Evolutionary conservation across 1,140 invertebrate species (phyloP), one percentile per base, ranked within the genome.

Genomic region (Idris sp.): DNA sequence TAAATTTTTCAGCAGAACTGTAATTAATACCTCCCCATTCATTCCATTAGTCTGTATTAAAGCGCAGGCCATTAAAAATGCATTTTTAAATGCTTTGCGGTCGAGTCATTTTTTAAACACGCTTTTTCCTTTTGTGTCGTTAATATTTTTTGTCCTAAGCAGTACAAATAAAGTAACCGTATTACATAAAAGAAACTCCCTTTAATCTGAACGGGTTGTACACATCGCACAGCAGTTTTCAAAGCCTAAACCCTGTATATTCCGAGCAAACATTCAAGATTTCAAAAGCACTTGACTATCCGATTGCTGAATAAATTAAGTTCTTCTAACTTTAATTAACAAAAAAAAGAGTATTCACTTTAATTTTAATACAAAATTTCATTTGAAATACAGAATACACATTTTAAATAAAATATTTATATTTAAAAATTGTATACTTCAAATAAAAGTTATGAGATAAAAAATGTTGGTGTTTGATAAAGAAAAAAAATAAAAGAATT

Each of bases 151-250:
- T 19, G 22, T 14, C 16, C 8, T 28, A 35, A 36, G 41, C 64
- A 41, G 64, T 5, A 72, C 58, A 72, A 72, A 72, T 72, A 49
- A 72, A 72, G 58, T 72, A 62, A 64, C 58, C 58, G 35, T 59
- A 59, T 73, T 65, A 59, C 53, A 65, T 59, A 51, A 65, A 65
- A 73, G 59, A 73, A 73, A 56, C 36, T 51, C 19, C 49, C 56
- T 64, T 59, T 65, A 44, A 73, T 73, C 59, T 59, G 44, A 48
- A 64, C 56, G 41, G 68, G 43, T 72, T 64, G 64, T 64, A 54
- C 38, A 38, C 35, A 64, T 64, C 67, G 15, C 54, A 38, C 46
- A 26, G 13, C 53, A 31, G 26, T 33, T 72, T 72, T 72, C 40
- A 64, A 49, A 64, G 51, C 35, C 48, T 35, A 26, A 44, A 28